Evolutionary conservation across 2,113 vertebrate species (phyloP).

Genomic region (Phalacrocorax brasilianus): DNA sequence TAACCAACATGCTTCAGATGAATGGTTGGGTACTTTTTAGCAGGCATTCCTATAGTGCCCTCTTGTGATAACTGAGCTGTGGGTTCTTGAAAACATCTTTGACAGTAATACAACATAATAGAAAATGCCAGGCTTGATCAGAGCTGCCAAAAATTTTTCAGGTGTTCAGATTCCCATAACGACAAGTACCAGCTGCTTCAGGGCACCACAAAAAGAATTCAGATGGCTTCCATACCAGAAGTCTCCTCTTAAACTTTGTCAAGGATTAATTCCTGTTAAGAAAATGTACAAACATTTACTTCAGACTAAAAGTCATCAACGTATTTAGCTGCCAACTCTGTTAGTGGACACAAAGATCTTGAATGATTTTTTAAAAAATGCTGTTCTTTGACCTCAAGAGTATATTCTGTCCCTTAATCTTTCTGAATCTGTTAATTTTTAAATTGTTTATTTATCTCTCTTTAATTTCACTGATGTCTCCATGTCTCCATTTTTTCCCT

Average conservation of each 20-base stretch:
- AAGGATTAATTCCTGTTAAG: neutral
- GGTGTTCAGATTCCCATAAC: neutral
- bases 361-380: neutral
- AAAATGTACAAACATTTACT: neutral
- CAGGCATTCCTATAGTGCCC: slow-evolving; percentile 21
- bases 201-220: neutral
- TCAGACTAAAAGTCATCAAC: neutral
- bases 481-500: neutral
- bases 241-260: neutral
- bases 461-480: neutral
- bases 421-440: neutral
- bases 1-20: neutral
- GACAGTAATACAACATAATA: neutral
- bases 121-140: neutral
- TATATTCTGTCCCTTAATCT: neutral
- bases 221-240: neutral
- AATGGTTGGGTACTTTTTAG: neutral
- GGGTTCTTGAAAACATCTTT: neutral
- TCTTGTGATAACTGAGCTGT: slow-evolving; percentile 1
- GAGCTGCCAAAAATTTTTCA: neutral
- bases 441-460: neutral
- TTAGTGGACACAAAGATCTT: neutral
- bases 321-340: neutral
- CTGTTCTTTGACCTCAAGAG: neutral
- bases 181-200: neutral